Conservation (phyloP, 2,797 vertebrate species). For the Amblyraja radiata region DNA sequence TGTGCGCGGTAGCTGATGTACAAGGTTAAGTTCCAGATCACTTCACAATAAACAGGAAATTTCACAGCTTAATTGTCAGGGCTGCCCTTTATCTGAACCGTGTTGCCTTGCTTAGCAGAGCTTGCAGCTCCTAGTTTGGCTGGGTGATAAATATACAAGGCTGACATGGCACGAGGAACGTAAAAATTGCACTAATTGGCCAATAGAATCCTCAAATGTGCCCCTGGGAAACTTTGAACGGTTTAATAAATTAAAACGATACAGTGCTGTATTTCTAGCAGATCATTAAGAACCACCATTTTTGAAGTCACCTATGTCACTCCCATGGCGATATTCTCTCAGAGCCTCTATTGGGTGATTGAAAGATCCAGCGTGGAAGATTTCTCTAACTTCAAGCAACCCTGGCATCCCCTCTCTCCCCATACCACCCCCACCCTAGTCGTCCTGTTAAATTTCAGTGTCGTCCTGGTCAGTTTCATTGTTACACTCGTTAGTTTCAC, state of each 20-base stretch:
- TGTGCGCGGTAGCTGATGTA: not conserved
- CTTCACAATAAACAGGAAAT: not conserved
- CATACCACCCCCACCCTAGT: too few species aligned
- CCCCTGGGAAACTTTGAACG: not conserved
- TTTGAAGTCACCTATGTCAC: not conserved
- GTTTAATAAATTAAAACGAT: not conserved
- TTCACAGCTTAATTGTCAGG: not conserved
- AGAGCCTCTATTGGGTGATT: not conserved
- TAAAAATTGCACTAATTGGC: not conserved
- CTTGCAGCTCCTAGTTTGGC: not conserved
- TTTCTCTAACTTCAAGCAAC: too few species aligned
- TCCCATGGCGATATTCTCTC: too few species aligned
- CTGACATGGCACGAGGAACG: not conserved
- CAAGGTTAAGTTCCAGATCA: slow-evolving; percentile 8
- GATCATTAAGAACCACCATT: not conserved
- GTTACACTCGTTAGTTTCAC: too few species aligned
- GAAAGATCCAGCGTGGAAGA: too few species aligned
- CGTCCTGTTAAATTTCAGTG: too few species aligned
- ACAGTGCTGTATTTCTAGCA: not conserved
- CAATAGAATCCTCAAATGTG: not conserved
- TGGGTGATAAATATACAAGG: not conserved
- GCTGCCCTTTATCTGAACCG: not conserved
- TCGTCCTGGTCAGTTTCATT: too few species aligned
- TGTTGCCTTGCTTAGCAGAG: not conserved
- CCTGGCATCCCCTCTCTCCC: too few species aligned